A percentile compares a stretch with the other conserved stretches of the same genome.
Conservation (phyloP, 2,888 invertebrate species). For the Drosophila buzzatii region DNA sequence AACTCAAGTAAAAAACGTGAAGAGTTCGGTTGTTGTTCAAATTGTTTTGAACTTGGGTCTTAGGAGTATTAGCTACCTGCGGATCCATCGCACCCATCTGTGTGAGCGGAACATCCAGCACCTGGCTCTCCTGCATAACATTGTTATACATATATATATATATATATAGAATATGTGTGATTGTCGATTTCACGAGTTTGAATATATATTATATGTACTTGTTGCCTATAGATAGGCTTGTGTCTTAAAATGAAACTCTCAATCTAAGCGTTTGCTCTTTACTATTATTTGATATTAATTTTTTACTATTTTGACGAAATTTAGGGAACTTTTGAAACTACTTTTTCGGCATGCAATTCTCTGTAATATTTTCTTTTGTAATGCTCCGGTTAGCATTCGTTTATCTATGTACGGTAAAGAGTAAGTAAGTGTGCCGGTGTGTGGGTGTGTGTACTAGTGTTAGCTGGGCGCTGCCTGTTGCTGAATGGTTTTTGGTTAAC, state of each 20-base stretch:
- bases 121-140: constrained; percentile 90
- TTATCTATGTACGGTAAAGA: constrained; percentile 16
- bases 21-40: constrained; percentile 46
- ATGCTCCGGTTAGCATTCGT: constrained; percentile 7
- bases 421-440: constrained; percentile 1
- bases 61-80: constrained; percentile 88
- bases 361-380: constrained; percentile 28
- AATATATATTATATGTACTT: constrained; percentile 37
- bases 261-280: constrained; percentile 19
- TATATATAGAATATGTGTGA: constrained; percentile 50
- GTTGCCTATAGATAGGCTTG: constrained; percentile 32
- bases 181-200: constrained; percentile 46
- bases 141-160: constrained; percentile 55
- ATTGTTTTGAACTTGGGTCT: constrained; percentile 42
- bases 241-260: constrained; percentile 13
- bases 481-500: constrained; percentile 49
- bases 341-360: constrained; percentile 60
- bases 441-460: constrained; percentile 9
- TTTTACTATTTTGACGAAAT: constrained; percentile 40
- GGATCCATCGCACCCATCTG: constrained; percentile 97
- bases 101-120: constrained; percentile 95
- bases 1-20: constrained; percentile 68
- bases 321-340: constrained; percentile 55
- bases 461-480: constrained; percentile 23
- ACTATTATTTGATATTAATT: not conserved